A percentile compares a stretch with the other conserved stretches of the same genome.
Conservation (phyloP, 2,797 vertebrate species). For the Xenops minutus region DNA sequence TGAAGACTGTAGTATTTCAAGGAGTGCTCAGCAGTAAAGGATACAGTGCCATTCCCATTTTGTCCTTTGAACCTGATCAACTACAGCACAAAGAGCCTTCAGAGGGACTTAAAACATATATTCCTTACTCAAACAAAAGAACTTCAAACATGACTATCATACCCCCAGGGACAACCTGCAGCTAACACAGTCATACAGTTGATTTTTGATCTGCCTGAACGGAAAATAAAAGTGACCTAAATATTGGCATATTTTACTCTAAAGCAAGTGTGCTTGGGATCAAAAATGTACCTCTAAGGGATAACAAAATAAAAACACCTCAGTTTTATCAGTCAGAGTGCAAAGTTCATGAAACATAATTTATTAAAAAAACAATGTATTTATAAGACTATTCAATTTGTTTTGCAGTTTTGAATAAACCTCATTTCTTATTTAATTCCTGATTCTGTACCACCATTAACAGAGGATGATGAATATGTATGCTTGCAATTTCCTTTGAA, state of each 20-base stretch:
- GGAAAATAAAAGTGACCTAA: not conserved
- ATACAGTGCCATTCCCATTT: not conserved
- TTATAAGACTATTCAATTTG: not conserved
- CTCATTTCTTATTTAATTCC: not conserved
- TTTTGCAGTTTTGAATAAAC: not conserved
- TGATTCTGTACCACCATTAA: not conserved
- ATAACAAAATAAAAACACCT: not conserved
- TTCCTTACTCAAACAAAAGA: not conserved
- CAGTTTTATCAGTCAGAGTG: not conserved
- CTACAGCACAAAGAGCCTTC: not conserved
- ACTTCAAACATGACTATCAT: not conserved
- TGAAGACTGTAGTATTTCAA: not conserved
- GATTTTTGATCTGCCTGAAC: not conserved
- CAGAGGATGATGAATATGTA: not conserved
- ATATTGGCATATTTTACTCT: not conserved
- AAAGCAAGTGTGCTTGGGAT: not conserved
- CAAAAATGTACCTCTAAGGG: not conserved
- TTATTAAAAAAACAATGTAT: not conserved
- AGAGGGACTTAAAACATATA: not conserved
- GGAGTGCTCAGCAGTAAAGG: not conserved
- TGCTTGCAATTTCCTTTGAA: conserved; percentile 46
- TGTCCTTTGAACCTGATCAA: conserved; percentile 1
- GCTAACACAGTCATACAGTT: not conserved
- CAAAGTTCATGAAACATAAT: not conserved
- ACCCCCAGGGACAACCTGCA: not conserved